phyloP scores from a whole-genome alignment of 1,140 invertebrate genomes.

The Euura saliciscinereae region DNA sequence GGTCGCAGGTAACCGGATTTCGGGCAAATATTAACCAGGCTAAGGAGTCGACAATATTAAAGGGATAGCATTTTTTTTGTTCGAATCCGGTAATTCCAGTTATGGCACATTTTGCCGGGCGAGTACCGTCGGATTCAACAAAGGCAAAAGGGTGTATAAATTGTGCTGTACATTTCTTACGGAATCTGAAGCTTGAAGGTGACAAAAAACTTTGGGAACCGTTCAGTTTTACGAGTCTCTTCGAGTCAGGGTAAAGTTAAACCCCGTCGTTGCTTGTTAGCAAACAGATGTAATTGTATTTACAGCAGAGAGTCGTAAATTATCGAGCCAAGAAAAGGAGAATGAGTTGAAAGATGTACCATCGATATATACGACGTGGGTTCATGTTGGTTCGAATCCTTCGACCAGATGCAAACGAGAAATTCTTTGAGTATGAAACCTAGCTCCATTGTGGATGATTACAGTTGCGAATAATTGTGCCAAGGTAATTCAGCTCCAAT shows the following conservation, averaged over 20 bases:
- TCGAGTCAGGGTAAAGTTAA: conserved; percentile 1
- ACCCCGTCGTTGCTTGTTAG: not conserved
- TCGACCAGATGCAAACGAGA: not conserved
- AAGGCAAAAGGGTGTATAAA: not conserved
- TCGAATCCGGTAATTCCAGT: not conserved
- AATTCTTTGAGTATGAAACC: not conserved
- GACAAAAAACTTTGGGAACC: conserved; percentile 1
- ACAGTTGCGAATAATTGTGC: not conserved
- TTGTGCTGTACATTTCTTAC: not conserved
- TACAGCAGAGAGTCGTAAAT: not conserved
- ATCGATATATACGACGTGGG: not conserved
- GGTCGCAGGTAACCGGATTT: not conserved
- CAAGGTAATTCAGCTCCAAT: not conserved
- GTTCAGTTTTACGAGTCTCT: not conserved
- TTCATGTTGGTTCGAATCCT: not conserved
- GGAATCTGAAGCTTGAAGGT: not conserved
- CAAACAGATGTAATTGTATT: conserved; percentile 7
- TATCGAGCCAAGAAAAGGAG: not conserved
- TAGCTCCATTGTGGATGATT: no score
- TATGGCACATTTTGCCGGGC: not conserved
- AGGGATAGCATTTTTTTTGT: not conserved
- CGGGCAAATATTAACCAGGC: not conserved
- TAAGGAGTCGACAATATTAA: not conserved
- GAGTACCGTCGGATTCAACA: not conserved
- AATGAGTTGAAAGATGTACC: not conserved